Evolutionary conservation across 2,797 vertebrate species (phyloP), one percentile per base, ranked within the genome.

Genomic region (Sebastes hubbsi): DNA sequence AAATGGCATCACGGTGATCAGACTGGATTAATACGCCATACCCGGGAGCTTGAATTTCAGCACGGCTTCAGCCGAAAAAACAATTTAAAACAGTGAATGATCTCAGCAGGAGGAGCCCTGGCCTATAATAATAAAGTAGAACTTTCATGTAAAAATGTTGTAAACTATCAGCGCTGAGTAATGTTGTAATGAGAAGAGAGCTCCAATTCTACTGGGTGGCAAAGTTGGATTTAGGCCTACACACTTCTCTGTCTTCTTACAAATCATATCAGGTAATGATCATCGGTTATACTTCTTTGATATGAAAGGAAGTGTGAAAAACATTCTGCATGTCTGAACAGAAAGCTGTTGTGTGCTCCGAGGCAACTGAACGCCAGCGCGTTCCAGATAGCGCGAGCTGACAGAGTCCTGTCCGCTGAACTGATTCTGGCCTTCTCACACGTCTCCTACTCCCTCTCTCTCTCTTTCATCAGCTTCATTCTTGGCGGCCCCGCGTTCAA

Each of bases 11-110:
- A 91, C 74, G 1, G 76, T 22, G 79, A 89, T 87, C 87, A 88
- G 80, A 88, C 88, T 83, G 81, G 89, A 95, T 95, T 94, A 93
- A 93, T 90, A 85, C 72, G 70, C 88, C 81, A 87, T 87, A 87
- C 88, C 90, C 89, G 91, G 82, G 80, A 92, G 87, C 85, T 91
- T 65, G 82, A 76, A 78, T 91, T 91, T 90, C 82, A 87, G 82
- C 88, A 80, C 22, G 46, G 83, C 75, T 78, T 85, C 80, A 69
- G 82, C 82, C 65, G 12, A 72, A 78, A 92, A 52, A 52, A 0
- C 65, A 77, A 91, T 91, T 62, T 85, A 61, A 80, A 89, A 89
- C 82, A 84, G 91, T 90, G 85, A 91, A 92, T 94, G 86, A 94
- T 89, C 85, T 91, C 92, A 90, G 91, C 85, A 82, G 90, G 91